phyloP scores from a whole-genome alignment of 2,797 vertebrate genomes.

The Rallus crepitans region DNA sequence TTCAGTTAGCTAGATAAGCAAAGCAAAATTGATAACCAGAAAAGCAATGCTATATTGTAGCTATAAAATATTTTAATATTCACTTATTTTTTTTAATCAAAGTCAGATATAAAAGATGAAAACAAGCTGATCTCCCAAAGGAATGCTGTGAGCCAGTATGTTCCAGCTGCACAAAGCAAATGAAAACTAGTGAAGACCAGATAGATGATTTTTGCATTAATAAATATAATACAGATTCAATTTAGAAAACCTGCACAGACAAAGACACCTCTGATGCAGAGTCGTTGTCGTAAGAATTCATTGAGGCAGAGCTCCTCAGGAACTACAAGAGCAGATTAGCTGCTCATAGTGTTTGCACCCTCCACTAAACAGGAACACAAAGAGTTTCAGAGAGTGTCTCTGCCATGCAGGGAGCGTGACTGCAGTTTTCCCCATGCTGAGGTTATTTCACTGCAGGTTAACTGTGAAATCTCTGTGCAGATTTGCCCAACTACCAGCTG shows the following conservation, averaged over 20 bases:
- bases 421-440: neutral
- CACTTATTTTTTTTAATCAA: neutral
- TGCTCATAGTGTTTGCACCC: neutral
- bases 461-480: slow-evolving; percentile 54
- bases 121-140: neutral
- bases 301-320: neutral
- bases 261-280: neutral
- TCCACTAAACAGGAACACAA: neutral
- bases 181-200: neutral
- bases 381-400: neutral
- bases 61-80: neutral
- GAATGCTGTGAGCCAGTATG: neutral
- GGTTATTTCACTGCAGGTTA: neutral
- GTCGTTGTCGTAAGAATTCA: neutral
- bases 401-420: neutral
- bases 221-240: neutral
- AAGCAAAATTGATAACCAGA: too few species aligned
- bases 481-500: slow-evolving; percentile 78
- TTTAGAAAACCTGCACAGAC: neutral
- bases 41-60: neutral
- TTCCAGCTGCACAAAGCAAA: neutral
- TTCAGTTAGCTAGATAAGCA: too few species aligned
- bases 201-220: neutral
- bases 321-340: neutral
- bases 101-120: neutral